Base-by-base conservation (phyloP, 2,113 vertebrate genomes). In the Lutjanus erythropterus region DNA sequence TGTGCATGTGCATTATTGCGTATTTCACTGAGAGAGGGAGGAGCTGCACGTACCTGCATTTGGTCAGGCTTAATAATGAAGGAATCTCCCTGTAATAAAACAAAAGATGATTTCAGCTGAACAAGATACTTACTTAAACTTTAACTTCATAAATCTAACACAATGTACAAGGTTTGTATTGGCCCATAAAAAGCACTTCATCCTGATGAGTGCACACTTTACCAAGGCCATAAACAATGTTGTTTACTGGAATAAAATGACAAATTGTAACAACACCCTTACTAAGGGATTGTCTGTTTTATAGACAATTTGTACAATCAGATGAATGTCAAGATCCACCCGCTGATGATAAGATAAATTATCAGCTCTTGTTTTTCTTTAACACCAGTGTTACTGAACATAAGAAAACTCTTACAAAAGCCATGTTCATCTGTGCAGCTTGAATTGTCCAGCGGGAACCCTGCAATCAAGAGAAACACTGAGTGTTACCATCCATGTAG, bases 391-490 rank as follows among this genome's bases (percentile, higher is more conserved):
- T 74, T 19, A 25, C 10, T 5, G 50, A 1, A 59, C 5, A 2
- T 37, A 4, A 74, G 3, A 25, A 18, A 62, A 35, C 11, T 81
- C 97, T 98, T 94, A 99, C 98, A 91, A 99, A 95, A 86, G 97
- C 94, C 89, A 96, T 88, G 92, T 99, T 96, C 98, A 99, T 99
- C 92, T 95, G 95, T 18, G 96, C 97, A 65, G 98, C 97, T 85
- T 99, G 98, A 47, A 99, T 93, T 14, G 98, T 99, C 98, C 98
- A 99, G 33, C 98, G 96, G 70, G 98, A 99, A 53, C 98, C 98
- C 98, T 99, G 93, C 18, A 46, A 78, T 3, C 16, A n/a, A 76
- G 69, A 71, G 64, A 80, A 67, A 75, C n/a, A 76, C 4, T 56
- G 35, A 37, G 1, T 5, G 44, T 81, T 25, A 79, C 8, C 3